Conservation (phyloP, 2,888 invertebrate species). For the Tetragonisca angustula region DNA sequence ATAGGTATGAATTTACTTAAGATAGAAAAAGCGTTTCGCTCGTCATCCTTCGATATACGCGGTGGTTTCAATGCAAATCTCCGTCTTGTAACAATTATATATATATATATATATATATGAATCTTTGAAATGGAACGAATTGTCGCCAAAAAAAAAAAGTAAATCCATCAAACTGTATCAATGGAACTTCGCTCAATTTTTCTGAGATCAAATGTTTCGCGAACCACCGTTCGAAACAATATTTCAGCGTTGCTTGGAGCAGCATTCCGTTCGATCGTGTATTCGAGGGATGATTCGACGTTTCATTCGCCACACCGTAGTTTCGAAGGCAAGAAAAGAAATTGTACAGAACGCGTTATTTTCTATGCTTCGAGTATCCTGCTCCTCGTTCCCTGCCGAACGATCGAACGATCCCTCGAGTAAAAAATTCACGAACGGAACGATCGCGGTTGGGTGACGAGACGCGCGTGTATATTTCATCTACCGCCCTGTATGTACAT, state of each 20-base stretch:
- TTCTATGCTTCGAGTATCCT: not conserved
- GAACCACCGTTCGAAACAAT: not conserved
- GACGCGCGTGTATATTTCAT: conserved; percentile 21
- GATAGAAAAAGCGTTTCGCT: conserved; percentile 39
- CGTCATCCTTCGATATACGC: conserved; percentile 30
- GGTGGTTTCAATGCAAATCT: conserved; percentile 11
- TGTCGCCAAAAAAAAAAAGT: too few relatives aligned
- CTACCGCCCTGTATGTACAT: conserved; percentile 53
- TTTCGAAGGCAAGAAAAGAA: not conserved
- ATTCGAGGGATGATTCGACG: not conserved
- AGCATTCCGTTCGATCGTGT: not conserved
- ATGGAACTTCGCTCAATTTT: too few relatives aligned
- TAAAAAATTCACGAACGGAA: too few relatives aligned
- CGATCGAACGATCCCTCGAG: not conserved
- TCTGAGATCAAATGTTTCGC: not conserved
- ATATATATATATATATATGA: too few relatives aligned
- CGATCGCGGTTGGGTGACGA: not conserved
- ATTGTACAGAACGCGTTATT: not conserved
- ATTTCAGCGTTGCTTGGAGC: not conserved
- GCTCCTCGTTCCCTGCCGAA: too few relatives aligned
- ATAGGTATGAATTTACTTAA: conserved; percentile 31
- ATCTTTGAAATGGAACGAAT: not conserved
- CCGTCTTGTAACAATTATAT: not conserved
- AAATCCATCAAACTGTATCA: not conserved
- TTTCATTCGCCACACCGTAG: not conserved